phyloP scores from a whole-genome alignment of 1,140 invertebrate species.

The Argopecten irradians region DNA sequence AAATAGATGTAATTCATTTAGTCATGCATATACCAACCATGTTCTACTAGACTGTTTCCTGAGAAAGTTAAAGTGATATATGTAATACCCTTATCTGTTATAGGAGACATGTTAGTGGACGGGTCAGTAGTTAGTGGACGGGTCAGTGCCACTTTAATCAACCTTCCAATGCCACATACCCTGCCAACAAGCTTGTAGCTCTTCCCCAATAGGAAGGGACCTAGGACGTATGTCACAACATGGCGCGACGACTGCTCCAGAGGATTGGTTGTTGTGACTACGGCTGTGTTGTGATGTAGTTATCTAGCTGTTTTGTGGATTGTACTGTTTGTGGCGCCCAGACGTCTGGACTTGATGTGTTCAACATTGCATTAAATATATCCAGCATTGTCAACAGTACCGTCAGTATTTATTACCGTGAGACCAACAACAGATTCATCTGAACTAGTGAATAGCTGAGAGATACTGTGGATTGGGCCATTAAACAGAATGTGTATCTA shows the following conservation, averaged over 20 bases:
- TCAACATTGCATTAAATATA: background rate
- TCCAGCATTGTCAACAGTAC: background rate
- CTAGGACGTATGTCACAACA: background rate
- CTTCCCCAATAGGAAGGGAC: background rate
- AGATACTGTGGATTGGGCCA: background rate
- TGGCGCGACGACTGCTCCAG: background rate
- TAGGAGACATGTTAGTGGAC: too few relatives aligned
- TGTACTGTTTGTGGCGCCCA: background rate
- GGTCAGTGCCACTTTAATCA: background rate
- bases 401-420: background rate
- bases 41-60: too few relatives aligned
- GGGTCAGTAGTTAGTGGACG: too few relatives aligned
- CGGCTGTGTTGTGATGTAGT: background rate
- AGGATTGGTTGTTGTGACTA: background rate
- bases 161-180: constrained; percentile 14
- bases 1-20: too few relatives aligned
- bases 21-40: too few relatives aligned
- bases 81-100: too few relatives aligned
- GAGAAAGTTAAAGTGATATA: too few relatives aligned
- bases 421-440: background rate
- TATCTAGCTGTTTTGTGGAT: background rate
- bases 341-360: background rate
- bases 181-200: background rate
- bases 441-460: background rate
- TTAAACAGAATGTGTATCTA: background rate